These are phyloP conservation scores for Muscicapa striata DNA, from an alignment of 2,797 vertebrate species.

Conservation along the genomic window DNA sequence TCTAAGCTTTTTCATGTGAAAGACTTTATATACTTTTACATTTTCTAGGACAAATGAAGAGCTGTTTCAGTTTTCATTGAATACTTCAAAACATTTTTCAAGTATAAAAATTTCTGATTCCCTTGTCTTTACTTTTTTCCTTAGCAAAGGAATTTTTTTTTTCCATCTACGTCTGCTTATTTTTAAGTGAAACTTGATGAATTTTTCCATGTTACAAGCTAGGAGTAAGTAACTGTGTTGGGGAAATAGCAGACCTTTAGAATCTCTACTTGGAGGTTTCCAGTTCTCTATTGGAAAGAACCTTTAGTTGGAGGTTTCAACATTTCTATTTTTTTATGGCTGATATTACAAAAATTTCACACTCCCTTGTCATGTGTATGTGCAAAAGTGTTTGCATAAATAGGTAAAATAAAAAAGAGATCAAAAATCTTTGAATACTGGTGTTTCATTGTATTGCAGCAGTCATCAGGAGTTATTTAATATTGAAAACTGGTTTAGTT, in stretches of 20 bases:
- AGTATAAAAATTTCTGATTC: background rate
- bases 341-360: background rate
- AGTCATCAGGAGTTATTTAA: constrained; percentile 10
- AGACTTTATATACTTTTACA: background rate
- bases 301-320: background rate
- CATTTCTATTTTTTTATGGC: background rate
- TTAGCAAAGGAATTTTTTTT: background rate
- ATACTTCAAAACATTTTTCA: constrained; percentile 1
- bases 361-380: background rate
- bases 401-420: background rate
- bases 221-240: background rate
- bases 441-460: background rate
- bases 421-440: background rate
- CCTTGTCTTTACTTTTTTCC: background rate
- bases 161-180: background rate
- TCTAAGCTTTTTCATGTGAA: background rate
- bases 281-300: background rate
- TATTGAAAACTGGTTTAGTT: constrained; percentile 33
- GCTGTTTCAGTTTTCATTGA: background rate
- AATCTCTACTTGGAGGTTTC: background rate
- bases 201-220: background rate
- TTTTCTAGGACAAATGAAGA: background rate
- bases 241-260: background rate
- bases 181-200: background rate
- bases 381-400: background rate